phyloP scores from a whole-genome alignment of 92 coral and sea anemone species.

The Nematostella vectensis region DNA sequence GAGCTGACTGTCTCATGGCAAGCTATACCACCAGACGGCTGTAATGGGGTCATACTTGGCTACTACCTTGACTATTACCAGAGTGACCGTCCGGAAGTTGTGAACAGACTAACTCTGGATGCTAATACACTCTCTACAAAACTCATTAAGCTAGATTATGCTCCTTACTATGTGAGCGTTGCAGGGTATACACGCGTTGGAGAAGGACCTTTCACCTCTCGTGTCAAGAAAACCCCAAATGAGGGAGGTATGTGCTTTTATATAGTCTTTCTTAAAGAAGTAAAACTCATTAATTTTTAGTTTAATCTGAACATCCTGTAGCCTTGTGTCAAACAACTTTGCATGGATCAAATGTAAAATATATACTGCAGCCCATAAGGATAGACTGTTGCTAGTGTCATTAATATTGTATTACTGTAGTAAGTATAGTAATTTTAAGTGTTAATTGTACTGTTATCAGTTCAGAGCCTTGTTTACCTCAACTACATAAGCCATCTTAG shows the following conservation, averaged over 20 bases:
- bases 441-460: too few relatives aligned
- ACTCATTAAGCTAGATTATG: constrained; percentile 34
- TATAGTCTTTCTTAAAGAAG: too few relatives aligned
- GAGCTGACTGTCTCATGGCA: constrained; percentile 51
- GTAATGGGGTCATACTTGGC: constrained; percentile 46
- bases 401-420: too few relatives aligned
- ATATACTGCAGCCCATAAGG: too few relatives aligned
- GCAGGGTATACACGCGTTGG: constrained; percentile 54
- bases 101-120: background rate
- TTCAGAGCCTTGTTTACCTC: too few relatives aligned
- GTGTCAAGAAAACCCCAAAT: constrained; percentile 11
- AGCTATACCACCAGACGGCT: constrained; percentile 38
- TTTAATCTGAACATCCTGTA: too few relatives aligned
- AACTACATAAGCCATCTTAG: too few relatives aligned
- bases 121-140: background rate
- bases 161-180: constrained; percentile 29
- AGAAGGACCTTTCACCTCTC: constrained; percentile 27
- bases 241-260: constrained; percentile 69
- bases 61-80: constrained; percentile 40
- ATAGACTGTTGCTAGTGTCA: too few relatives aligned
- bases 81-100: constrained; percentile 7
- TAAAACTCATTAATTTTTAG: too few relatives aligned
- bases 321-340: too few relatives aligned
- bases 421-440: too few relatives aligned
- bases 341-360: too few relatives aligned